phyloP scores from a whole-genome alignment of 2,888 invertebrate species.

The Hypena proboscidalis region DNA sequence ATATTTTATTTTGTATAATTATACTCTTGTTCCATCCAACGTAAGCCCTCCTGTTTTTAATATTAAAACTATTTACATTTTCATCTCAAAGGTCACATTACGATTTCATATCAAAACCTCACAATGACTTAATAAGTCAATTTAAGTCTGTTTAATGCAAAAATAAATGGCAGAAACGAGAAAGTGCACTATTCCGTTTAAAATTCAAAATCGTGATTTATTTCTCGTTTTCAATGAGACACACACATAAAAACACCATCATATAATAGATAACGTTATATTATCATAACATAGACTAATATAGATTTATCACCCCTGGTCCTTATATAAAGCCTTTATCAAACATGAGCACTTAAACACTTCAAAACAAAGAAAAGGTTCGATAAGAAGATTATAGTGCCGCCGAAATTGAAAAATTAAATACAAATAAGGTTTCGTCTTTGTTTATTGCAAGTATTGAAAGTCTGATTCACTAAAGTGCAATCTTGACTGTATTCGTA shows the following conservation, averaged over 20 bases:
- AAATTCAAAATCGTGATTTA: conserved; percentile 46
- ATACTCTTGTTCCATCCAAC: too few species aligned
- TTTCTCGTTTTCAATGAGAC: conserved; percentile 36
- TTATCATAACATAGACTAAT: conserved; percentile 73
- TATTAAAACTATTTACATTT: conserved; percentile 6
- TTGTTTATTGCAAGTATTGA: conserved; percentile 28
- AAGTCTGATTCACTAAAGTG: conserved; percentile 20
- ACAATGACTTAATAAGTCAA: conserved; percentile 5
- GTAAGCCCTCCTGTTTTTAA: not conserved
- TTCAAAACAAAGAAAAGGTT: conserved; percentile 73
- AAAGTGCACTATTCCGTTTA: conserved; percentile 47
- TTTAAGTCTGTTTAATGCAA: too few species aligned
- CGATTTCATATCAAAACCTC: not conserved
- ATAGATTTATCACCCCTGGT: conserved; percentile 73
- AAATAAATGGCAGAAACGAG: too few species aligned
- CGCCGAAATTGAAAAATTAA: conserved; percentile 56
- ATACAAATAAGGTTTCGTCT: conserved; percentile 45
- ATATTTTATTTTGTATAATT: not conserved
- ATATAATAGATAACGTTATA: too few species aligned
- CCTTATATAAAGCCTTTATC: conserved; percentile 64
- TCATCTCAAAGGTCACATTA: conserved; percentile 3
- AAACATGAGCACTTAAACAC: conserved; percentile 58
- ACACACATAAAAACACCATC: conserved; percentile 37
- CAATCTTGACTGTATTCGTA: conserved; percentile 25
- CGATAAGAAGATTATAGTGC: conserved; percentile 69